These are phyloP conservation scores for Isichthys henryi DNA, from an alignment of 2,113 vertebrate genomes.

Conservation along the genomic window DNA sequence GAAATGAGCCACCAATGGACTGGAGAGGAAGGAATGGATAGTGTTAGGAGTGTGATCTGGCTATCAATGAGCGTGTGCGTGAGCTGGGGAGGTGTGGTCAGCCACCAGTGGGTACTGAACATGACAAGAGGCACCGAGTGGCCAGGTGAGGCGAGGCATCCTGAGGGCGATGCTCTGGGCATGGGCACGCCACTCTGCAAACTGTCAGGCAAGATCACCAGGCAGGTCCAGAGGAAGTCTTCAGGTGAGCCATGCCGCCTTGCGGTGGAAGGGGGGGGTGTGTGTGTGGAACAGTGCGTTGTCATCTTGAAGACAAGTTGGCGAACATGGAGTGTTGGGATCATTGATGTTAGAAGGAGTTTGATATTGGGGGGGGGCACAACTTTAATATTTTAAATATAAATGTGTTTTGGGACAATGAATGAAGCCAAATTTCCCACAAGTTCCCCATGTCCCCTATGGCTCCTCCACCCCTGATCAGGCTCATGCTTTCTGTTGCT, in stretches of 20 bases:
- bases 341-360: background rate
- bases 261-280: background rate
- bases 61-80: background rate
- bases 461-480: background rate
- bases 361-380: background rate
- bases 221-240: constrained; percentile 50
- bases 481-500: background rate
- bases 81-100: background rate
- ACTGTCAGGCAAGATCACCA: constrained; percentile 60
- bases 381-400: background rate
- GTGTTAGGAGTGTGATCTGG: background rate
- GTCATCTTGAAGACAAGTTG: background rate
- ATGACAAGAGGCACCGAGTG: background rate
- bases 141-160: background rate
- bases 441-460: background rate
- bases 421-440: background rate
- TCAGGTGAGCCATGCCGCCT: constrained; percentile 47
- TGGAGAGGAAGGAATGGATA: background rate
- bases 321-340: background rate
- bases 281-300: background rate
- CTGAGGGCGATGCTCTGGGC: constrained; percentile 21
- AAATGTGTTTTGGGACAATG: background rate
- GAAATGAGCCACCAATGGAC: background rate
- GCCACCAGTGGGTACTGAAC: background rate
- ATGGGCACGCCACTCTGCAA: constrained; percentile 66